Conservation (phyloP, 2,113 vertebrate genomes). For the Columba livia region DNA sequence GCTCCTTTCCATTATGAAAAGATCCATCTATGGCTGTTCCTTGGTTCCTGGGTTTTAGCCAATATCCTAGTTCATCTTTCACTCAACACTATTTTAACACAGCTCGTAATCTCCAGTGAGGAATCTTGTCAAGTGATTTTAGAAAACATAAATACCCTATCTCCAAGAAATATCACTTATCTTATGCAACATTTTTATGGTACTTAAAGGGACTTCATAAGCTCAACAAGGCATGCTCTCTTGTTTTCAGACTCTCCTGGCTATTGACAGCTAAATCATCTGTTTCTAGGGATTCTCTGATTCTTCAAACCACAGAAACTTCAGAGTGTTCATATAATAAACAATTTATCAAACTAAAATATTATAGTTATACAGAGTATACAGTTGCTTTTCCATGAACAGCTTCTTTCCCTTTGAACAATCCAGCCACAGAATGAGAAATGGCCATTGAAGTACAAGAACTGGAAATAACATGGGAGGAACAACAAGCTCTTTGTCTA, state of each 20-base stretch:
- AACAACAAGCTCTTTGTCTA: not conserved
- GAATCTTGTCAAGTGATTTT: constrained; percentile 26
- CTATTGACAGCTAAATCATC: not conserved
- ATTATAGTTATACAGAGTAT: not conserved
- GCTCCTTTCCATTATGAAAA: not conserved
- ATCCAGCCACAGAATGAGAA: not conserved
- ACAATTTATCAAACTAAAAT: not conserved
- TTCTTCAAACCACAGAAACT: not conserved
- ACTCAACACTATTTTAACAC: not conserved
- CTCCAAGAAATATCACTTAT: not conserved
- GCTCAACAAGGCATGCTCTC: not conserved
- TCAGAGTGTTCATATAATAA: not conserved
- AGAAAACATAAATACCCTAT: not conserved
- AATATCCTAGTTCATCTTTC: not conserved
- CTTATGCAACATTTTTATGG: not conserved
- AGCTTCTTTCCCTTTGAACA: not conserved
- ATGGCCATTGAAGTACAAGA: not conserved
- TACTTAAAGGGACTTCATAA: not conserved
- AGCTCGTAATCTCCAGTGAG: not conserved
- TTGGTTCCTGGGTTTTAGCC: not conserved
- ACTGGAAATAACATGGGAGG: not conserved
- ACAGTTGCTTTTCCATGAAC: not conserved
- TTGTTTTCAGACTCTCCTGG: not conserved
- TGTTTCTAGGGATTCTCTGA: not conserved
- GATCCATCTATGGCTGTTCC: constrained; percentile 11